A percentile compares a stretch with the other conserved stretches of the same genome.
Conservation (phyloP, 2,797 vertebrate species). For the Propithecus perrieri region DNA sequence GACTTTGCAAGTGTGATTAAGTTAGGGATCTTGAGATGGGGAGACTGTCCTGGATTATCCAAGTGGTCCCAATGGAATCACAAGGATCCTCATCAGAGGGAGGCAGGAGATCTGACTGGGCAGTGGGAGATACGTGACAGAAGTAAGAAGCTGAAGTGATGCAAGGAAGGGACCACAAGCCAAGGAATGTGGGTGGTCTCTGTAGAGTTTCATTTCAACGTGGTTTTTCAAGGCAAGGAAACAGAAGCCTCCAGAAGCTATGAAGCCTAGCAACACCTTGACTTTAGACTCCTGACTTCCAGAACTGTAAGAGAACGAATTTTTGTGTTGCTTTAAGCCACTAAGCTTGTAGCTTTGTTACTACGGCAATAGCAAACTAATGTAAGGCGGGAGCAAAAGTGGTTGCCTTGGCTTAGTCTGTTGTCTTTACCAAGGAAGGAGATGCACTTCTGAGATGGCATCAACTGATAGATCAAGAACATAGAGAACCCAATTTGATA, state of each 20-base stretch:
- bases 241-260: background rate
- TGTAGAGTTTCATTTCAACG: no score
- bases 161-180: background rate
- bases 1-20: background rate
- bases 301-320: background rate
- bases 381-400: background rate
- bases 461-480: background rate
- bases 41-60: background rate
- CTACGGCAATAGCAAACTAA: background rate
- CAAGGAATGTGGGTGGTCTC: background rate
- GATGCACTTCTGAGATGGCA: background rate
- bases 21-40: background rate
- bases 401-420: background rate
- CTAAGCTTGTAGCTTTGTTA: background rate
- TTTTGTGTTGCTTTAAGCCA: background rate
- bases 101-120: background rate
- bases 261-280: background rate
- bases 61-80: background rate
- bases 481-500: background rate
- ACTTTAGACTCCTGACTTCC: background rate
- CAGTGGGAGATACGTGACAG: background rate
- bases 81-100: background rate
- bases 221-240: background rate
- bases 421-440: background rate
- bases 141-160: background rate